These are phyloP conservation scores for Drosophila jambulina DNA, from an alignment of 1,140 invertebrate species.

Conservation along the genomic window DNA sequence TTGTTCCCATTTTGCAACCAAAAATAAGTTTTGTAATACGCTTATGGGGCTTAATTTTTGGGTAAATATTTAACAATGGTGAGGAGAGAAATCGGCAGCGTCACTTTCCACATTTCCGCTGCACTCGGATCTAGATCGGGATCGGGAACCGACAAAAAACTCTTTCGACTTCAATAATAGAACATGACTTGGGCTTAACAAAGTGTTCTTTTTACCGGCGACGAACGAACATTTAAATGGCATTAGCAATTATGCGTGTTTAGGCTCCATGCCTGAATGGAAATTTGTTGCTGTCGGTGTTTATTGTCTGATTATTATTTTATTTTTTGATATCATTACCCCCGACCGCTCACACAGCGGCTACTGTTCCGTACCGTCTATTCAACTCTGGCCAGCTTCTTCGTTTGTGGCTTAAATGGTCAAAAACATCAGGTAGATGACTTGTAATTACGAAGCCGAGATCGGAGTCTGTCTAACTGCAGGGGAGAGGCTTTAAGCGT, in stretches of 20 bases:
- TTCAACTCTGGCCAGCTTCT: conserved; percentile 33
- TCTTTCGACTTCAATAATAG: conserved; percentile 43
- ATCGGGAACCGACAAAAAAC: conserved; percentile 10
- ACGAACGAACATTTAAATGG: conserved; percentile 72
- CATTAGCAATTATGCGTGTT: conserved; percentile 76
- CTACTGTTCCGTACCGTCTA: conserved; percentile 62
- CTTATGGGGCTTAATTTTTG: conserved; percentile 51
- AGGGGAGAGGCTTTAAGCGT: conserved; percentile 25
- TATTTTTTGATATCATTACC: conserved; percentile 72
- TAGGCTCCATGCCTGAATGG: conserved; percentile 64
- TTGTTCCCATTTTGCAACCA: conserved; percentile 53
- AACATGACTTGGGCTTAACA: conserved; percentile 63
- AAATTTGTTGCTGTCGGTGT: conserved; percentile 71
- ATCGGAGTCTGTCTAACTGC: conserved; percentile 22
- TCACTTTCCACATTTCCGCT: conserved; percentile 68
- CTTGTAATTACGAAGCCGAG: conserved; percentile 70
- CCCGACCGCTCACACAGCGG: conserved; percentile 2
- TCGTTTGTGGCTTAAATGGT: conserved; percentile 73
- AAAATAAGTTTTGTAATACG: conserved; percentile 54
- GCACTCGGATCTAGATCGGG: conserved; percentile 42
- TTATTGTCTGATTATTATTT: conserved; percentile 79
- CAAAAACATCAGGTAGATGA: conserved; percentile 81
- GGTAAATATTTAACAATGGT: conserved; percentile 31
- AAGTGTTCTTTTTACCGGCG: conserved; percentile 22
- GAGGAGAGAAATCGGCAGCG: conserved; percentile 54